These are phyloP conservation scores for Nymphalis io DNA, from an alignment of 1,140 invertebrate genomes.

Conservation along the genomic window DNA sequence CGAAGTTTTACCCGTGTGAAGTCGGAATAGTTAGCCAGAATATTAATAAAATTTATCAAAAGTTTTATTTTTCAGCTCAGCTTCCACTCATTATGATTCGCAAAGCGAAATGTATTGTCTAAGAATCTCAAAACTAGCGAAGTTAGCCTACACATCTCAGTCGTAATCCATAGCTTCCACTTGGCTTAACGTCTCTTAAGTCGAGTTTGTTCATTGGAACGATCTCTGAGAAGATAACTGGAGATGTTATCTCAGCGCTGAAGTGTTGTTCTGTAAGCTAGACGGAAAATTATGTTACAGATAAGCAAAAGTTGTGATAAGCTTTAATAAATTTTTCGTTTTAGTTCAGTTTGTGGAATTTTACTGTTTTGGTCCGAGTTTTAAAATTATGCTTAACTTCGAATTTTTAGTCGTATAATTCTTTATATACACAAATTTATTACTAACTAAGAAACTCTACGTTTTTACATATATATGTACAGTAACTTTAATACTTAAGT, in stretches of 20 bases:
- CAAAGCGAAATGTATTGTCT: neutral
- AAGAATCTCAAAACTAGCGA: slow-evolving; percentile 1
- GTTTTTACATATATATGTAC: too few relatives aligned
- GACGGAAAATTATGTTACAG: slow-evolving; percentile 9
- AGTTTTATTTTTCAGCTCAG: neutral
- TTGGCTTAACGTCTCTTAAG: slow-evolving; percentile 9
- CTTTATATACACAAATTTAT: too few relatives aligned
- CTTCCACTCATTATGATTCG: neutral
- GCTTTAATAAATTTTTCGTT: neutral
- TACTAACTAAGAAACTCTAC: too few relatives aligned
- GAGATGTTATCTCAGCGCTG: slow-evolving; percentile 16
- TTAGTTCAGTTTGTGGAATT: neutral
- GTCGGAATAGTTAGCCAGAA: too few relatives aligned
- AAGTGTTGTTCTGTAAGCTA: slow-evolving; percentile 7
- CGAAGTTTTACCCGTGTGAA: too few relatives aligned
- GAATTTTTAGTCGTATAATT: too few relatives aligned
- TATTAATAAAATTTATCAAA: too few relatives aligned
- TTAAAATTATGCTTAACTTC: too few relatives aligned
- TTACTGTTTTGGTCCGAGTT: too few relatives aligned
- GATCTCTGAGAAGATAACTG: neutral
- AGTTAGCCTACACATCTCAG: slow-evolving; percentile 3
- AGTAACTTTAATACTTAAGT: too few relatives aligned
- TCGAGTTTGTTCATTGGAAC: slow-evolving; percentile 13
- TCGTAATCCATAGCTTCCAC: slow-evolving; percentile 4
- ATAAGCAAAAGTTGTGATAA: neutral